Base-by-base conservation (phyloP, 2,888 invertebrate genomes). In the Slavum lentiscoides region DNA sequence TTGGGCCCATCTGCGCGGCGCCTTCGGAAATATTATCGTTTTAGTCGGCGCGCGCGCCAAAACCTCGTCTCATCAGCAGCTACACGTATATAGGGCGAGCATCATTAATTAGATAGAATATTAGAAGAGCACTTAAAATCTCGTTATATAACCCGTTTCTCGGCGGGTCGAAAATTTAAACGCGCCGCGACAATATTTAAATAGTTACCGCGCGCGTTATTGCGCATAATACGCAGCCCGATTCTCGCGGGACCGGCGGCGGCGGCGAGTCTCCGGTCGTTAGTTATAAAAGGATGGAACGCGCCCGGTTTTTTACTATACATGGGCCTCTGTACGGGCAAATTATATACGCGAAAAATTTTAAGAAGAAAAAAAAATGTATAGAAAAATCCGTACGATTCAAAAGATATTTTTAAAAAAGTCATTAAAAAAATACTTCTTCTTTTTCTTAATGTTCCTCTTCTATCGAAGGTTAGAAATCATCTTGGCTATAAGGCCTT, bases 91-190 rank as follows among this genome's bases (percentile, higher is more conserved):
- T n/a, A 30, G 30, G 2, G 61, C 30, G 67, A 59, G n/a, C 30
- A 59, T 67, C 59, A 76, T 76, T 76, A 68, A 76, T 68, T 68
- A 58, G 43, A 59, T 68, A 30, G 4, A 76, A 76, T n/a, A n/a
- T 76, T 68, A 76, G 68, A 43, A 19, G 17, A 76, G 59, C 67
- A 59, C 58, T 76, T 76, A 68, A 68, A 68, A 68, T 68, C 68
- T 68, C 76, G 30, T 76, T 76, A 76, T 55, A 15, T 11, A 39
- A 3, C 13, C 7, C 19, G n/a, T 30, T 67, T 59, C n/a, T 49
- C 9, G n/a, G 59, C 15, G 59, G 68, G 68, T 68, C 58, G 13
- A 30, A 61, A 68, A 68, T 68, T 23, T 8, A 21, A 15, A n/a
- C 68, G n/a, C n/a, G n/a, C n/a, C n/a, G n/a, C n/a, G 43, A 23